Evolutionary conservation across 2,888 invertebrate genomes (phyloP).

Genomic region (Terebella lapidaria): DNA sequence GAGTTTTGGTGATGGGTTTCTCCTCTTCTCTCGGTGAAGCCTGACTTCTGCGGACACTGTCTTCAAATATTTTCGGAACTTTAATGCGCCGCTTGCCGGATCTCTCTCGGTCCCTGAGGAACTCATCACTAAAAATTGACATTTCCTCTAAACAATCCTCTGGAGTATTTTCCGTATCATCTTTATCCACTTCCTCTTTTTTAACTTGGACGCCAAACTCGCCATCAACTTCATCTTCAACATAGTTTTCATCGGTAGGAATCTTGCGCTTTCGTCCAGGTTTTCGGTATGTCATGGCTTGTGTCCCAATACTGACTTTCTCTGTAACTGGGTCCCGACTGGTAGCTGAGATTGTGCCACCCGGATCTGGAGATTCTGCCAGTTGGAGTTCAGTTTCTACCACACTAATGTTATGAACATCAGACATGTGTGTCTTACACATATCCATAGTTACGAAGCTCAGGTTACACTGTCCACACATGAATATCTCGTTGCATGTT

Average conservation of each 20-base stretch:
- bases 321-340: neutral
- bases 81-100: constrained; percentile 11
- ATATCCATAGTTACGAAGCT: constrained; percentile 47
- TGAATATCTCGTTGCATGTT: constrained; percentile 34
- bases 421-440: constrained; percentile 48
- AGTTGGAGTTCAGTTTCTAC: neutral
- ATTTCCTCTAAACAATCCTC: neutral
- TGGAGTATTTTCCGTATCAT: no score
- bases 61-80: constrained; percentile 6
- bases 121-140: neutral
- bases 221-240: neutral
- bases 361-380: neutral
- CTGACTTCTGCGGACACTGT: no score
- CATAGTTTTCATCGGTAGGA: neutral
- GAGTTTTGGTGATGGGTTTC: neutral
- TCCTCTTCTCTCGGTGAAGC: constrained; percentile 2
- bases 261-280: constrained; percentile 30
- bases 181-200: no score
- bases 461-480: constrained; percentile 50
- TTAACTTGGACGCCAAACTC: neutral
- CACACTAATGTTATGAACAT: constrained; percentile 29
- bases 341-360: neutral
- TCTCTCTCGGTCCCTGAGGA: neutral
- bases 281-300: constrained; percentile 28
- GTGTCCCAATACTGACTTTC: constrained; percentile 39